These are phyloP conservation scores for Chirona hameri DNA, from an alignment of 2,888 invertebrate genomes.

Conservation along the genomic window DNA sequence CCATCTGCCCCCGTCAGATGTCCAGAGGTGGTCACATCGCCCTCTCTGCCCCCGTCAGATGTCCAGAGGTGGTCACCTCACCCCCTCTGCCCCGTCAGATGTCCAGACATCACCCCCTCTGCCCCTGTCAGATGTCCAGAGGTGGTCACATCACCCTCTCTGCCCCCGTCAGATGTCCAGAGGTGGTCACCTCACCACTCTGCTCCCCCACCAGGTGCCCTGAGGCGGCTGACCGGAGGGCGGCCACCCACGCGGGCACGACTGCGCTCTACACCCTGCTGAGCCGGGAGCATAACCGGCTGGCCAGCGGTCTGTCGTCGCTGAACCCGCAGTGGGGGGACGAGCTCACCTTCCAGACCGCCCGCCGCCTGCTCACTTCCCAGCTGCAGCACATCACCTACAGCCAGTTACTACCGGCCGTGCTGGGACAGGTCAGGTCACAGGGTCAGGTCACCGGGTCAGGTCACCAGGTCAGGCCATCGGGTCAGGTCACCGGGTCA, in stretches of 20 bases:
- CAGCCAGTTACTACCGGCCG: constrained; percentile 73
- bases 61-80: no score
- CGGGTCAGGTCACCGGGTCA: no score
- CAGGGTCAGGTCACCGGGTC: no score
- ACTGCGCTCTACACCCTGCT: constrained; percentile 40
- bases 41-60: no score
- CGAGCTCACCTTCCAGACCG: constrained; percentile 73
- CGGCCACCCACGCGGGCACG: constrained; percentile 45
- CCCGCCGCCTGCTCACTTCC: constrained; percentile 73
- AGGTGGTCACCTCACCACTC: background rate
- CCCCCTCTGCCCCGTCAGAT: no score
- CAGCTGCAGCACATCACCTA: constrained; percentile 80
- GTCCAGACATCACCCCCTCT: no score
- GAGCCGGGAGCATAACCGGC: constrained; percentile 63
- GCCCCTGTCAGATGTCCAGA: no score
- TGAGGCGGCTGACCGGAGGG: constrained; percentile 41
- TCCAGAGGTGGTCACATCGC: no score
- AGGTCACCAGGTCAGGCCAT: no score
- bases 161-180: no score
- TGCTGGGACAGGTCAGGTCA: constrained; percentile 57
- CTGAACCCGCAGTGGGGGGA: constrained; percentile 78
- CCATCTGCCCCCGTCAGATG: no score
- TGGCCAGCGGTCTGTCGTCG: constrained; percentile 63
- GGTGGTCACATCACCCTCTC: no score
- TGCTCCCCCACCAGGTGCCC: constrained; percentile 35